Evolutionary conservation across 2,888 invertebrate species (phyloP), one percentile per base, ranked within the genome.

Genomic region (Zeuzera pyrina): DNA sequence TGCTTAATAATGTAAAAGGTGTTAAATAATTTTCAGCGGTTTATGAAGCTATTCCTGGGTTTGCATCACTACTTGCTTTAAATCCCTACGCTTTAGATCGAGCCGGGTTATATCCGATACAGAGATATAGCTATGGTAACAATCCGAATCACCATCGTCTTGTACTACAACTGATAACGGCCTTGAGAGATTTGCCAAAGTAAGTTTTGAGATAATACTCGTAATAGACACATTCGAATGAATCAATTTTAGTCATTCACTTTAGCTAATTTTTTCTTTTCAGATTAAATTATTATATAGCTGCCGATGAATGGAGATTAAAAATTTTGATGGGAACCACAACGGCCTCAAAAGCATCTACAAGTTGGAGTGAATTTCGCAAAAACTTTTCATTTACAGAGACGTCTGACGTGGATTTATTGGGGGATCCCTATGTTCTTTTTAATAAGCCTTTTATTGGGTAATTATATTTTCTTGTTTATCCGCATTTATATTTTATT

Each of bases 241-340:
- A 5, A 24, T 10, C 4, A 24, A n/a, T 24, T n/a, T 6, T 24
- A 8, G 10, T 10, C 8, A 24, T 1, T 11, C 10, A 1, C 7
- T 29, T 6, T 28, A 7, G 19, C 19, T 7, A 12, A 25, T 21
- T 34, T 3, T 30, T 25, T 39, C 3, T 29, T 67, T 68, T 32
- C 52, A 85, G 85, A 47, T 59, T 88, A 29, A 83, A 86, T 37
- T 87, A 81, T 54, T 86, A 86, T 50, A 57, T 85, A 42, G 74
- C 85, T 15, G 85, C 77, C 7, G 87, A 88, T 38, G 77, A 78
- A 50, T 87, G 86, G 85, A 69, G 87, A 35, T 49, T 87, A 24
- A 71, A 83, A 46, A 62, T 77, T 31, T 49, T 85, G 34, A 68
- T 52, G 57, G 74, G 73, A 31, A 56, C 60, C 41, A 67, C 69